Percentiles rank a stretch among this genome's conserved stretches.
Evolutionary conservation across 1,140 invertebrate genomes (phyloP).

Genomic region (Lasioglossum albipes): DNA sequence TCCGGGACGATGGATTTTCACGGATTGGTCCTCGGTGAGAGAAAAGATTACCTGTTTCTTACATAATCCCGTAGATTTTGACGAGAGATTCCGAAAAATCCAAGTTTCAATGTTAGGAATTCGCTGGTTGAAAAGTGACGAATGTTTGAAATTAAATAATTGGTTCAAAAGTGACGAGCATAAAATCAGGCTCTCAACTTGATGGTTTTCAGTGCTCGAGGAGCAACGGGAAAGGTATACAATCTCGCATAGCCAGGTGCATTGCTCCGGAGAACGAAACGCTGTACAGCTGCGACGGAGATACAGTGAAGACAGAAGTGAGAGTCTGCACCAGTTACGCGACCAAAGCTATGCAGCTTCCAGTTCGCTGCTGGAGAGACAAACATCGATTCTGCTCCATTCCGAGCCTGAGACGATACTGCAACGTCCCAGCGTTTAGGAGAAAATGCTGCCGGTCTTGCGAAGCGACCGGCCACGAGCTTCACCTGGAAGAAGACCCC

Average conservation of each 20-base stretch:
- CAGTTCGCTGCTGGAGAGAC: constrained; percentile 73
- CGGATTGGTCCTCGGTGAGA: constrained; percentile 86
- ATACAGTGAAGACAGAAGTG: constrained; percentile 72
- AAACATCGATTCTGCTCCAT: constrained; percentile 78
- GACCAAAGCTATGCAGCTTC: constrained; percentile 62
- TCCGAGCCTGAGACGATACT: constrained; percentile 79
- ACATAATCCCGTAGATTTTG: too few relatives aligned
- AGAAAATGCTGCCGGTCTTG: constrained; percentile 79
- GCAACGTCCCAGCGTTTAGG: constrained; percentile 80
- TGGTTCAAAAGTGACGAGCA: too few relatives aligned
- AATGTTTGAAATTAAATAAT: too few relatives aligned
- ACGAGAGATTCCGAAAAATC: too few relatives aligned
- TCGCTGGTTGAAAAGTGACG: too few relatives aligned
- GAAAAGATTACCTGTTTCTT: background rate
- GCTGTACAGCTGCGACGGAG: constrained; percentile 79
- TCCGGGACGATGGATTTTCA: constrained; percentile 84
- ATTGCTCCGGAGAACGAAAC: constrained; percentile 78
- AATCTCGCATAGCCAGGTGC: constrained; percentile 84
- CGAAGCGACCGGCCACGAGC: background rate
- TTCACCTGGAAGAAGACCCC: background rate
- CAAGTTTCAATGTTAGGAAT: too few relatives aligned
- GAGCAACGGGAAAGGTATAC: constrained; percentile 86
- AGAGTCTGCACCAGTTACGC: constrained; percentile 69
- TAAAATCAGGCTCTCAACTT: too few relatives aligned
- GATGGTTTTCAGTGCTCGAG: constrained; percentile 85